Evolutionary conservation across 2,797 vertebrate species (phyloP).

Genomic region (Poecile montanus): DNA sequence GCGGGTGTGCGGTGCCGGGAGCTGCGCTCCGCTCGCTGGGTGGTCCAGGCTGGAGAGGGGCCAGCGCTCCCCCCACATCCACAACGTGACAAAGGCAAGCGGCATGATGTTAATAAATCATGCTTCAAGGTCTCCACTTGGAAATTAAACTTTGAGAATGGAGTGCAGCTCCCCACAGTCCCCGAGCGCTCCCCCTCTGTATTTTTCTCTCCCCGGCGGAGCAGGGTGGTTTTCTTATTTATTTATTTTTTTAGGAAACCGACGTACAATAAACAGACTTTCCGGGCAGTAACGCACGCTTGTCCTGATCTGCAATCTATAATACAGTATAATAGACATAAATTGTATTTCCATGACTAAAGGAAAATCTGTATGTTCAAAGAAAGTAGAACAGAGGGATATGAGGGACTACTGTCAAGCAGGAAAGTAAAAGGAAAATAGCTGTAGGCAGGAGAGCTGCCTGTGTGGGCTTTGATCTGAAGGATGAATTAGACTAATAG

Average conservation of each 20-base stretch:
- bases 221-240: constrained; percentile 12
- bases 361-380: constrained; percentile 85
- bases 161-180: background rate
- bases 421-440: constrained; percentile 85
- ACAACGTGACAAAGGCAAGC: constrained; percentile 57
- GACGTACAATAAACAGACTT: constrained; percentile 67
- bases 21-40: constrained; percentile 77
- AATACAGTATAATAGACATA: constrained; percentile 86
- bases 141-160: constrained; percentile 49
- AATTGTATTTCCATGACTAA: constrained; percentile 91
- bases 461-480: constrained; percentile 88
- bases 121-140: constrained; percentile 20
- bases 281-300: constrained; percentile 78
- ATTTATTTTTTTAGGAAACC: constrained; percentile 44
- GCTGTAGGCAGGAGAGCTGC: constrained; percentile 81
- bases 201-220: background rate
- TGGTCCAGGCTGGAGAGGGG: constrained; percentile 79
- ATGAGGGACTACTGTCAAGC: constrained; percentile 81
- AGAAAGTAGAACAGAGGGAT: constrained; percentile 81
- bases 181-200: background rate
- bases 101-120: constrained; percentile 29
- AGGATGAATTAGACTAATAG: constrained; percentile 78
- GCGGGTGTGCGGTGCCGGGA: constrained; percentile 55
- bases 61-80: constrained; percentile 8
- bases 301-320: constrained; percentile 85